Base-by-base conservation (phyloP, 2,113 vertebrate species). In the Larimichthys crocea region DNA sequence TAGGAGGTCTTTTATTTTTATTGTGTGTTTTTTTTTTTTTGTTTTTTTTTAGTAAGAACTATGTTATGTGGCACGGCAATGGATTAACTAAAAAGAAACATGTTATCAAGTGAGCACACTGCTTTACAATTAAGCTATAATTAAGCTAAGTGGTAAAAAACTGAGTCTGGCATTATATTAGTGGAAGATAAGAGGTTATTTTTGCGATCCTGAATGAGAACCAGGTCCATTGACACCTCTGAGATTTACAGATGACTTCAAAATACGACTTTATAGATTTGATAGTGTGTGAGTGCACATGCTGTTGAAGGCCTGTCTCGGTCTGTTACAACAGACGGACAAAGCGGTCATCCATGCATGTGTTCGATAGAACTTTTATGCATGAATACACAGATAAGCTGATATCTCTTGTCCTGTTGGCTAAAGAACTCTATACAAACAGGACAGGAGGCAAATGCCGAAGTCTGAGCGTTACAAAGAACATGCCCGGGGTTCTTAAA, bases 341-440 rank as follows among this genome's bases (percentile, higher is more conserved):
- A 82, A 79, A 74, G 78, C 0, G 11, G 7, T 66, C 79, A 73
- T 24, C 56, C 75, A 80, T 80, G 82, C 72, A 66, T 79, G 67
- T n/a, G 26, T 53, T 55, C 50, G 69, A 15, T 49, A 29, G 53
- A 22, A 48, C 16, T 56, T 52, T 76, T 24, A 40, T 86, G 78
- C 79, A 66, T 85, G 76, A 87, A 82, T 84, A 55, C 77, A 80
- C 79, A 82, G 67, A 73, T 62, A 67, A 68, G 65, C 74, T 55
- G 44, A 64, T 64, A 4, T 12, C 40, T 65, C 11, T 70, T 64
- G 26, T 49, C 42, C 24, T 67, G 67, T 59, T 62, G 55, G 60
- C 49, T 77, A 40, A 75, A 76, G 65, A 75, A 20, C 17, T 62
- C 29, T n/a, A 44, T 49, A 62, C 53, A 24, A 22, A 40, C 65